Percentiles rank a stretch among this genome's conserved stretches.
These are phyloP conservation scores for Ctenochaetus hawaiiensis DNA, from an alignment of 2,797 vertebrate species.

Conservation along the genomic window DNA sequence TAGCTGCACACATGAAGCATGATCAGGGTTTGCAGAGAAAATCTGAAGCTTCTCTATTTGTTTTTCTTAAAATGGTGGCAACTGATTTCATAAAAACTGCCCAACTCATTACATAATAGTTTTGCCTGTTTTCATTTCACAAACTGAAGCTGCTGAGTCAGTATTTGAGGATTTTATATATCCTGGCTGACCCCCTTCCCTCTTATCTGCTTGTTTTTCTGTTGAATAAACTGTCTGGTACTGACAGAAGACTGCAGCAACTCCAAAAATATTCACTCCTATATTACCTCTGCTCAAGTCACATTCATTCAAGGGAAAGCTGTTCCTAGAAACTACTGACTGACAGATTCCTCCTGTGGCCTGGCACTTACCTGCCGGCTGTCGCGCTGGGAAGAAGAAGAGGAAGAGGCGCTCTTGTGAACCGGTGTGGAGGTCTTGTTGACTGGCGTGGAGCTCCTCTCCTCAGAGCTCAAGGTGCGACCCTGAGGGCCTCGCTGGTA, in stretches of 20 bases:
- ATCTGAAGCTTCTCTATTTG: no score
- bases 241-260: constrained; percentile 33
- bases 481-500: constrained; percentile 80
- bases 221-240: constrained; percentile 28
- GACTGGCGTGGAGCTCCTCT: constrained; percentile 88
- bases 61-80: no score
- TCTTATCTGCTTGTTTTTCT: constrained; percentile 25
- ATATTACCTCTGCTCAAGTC: constrained; percentile 25
- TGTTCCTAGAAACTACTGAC: constrained; percentile 18
- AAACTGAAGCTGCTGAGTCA: no score
- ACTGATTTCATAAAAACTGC: no score
- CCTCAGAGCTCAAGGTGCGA: constrained; percentile 94
- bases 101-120: no score
- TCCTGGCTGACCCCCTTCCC: neutral
- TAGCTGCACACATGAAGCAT: no score
- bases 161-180: neutral
- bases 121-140: no score
- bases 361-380: constrained; percentile 92
- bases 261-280: constrained; percentile 16
- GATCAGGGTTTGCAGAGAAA: no score
- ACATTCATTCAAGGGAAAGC: constrained; percentile 26
- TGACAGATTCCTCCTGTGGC: constrained; percentile 1
- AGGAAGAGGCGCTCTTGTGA: constrained; percentile 96
- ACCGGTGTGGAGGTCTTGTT: constrained; percentile 94
- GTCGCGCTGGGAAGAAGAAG: constrained; percentile 94